Percentiles rank a stretch among this genome's conserved stretches.
These are phyloP conservation scores for Plestiodon gilberti DNA, from an alignment of 2,113 vertebrate species.

Conservation along the genomic window DNA sequence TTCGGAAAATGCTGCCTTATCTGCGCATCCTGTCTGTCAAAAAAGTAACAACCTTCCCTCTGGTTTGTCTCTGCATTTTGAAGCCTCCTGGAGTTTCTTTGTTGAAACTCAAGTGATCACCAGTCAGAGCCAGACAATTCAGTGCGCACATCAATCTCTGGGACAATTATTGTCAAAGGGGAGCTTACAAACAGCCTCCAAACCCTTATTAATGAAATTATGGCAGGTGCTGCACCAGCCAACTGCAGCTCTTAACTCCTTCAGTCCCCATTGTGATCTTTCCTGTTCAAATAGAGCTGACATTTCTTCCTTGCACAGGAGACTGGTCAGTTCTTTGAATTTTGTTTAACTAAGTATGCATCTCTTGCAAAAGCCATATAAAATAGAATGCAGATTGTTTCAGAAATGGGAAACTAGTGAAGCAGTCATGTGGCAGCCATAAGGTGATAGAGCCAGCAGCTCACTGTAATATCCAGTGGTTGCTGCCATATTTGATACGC, in stretches of 20 bases:
- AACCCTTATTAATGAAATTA: conserved; percentile 2
- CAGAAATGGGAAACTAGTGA: background rate
- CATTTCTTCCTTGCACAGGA: background rate
- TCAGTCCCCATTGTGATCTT: background rate
- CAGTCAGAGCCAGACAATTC: conserved; percentile 4
- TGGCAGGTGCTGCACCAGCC: background rate
- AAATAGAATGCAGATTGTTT: background rate
- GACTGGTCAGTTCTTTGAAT: background rate
- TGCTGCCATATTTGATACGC: no score
- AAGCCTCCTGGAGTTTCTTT: conserved; percentile 19
- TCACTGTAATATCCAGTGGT: no score
- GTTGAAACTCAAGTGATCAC: conserved; percentile 20
- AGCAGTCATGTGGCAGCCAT: background rate
- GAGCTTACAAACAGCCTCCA: conserved; percentile 10
- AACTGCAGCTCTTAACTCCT: background rate
- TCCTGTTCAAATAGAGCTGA: background rate
- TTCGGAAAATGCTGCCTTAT: background rate
- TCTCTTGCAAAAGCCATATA: background rate
- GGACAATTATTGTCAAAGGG: conserved; percentile 17
- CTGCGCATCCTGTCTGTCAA: conserved; percentile 16
- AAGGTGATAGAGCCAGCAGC: no score
- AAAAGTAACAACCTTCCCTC: background rate
- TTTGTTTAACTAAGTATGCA: background rate
- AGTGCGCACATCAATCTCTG: background rate
- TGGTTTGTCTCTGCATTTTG: background rate